Base-by-base conservation (phyloP, 2,113 vertebrate genomes). In the Cromileptes altivelis region DNA sequence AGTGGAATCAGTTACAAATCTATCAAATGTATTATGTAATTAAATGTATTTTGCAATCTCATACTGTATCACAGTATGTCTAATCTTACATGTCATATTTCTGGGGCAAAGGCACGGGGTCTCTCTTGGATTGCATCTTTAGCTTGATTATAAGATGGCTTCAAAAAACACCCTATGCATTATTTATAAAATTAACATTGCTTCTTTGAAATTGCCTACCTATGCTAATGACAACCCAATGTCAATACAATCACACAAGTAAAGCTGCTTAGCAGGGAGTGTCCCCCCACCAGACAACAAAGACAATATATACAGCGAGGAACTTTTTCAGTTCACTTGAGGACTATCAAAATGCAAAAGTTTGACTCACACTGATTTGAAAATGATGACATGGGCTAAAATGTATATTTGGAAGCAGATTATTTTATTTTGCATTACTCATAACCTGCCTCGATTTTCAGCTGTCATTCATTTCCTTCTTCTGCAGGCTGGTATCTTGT, bases 171-270 rank as follows among this genome's bases (percentile, higher is more conserved):
- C 4, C 64, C 77, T 75, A 78, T 89, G 84, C 86, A 91, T 92
- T 89, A 92, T 92, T 91, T 88, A 92, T 88, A 21, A 77, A 85
- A 87, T 89, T 84, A 88, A 45, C 49, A 55, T 62, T 60, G 69
- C 61, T 74, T 80, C 62, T 67, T 78, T 61, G 21, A 78, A 73
- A 61, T 79, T 70, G 42, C 63, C 72, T 62, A 71, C 70, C 80
- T 78, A 71, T 65, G 71, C 56, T 72, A 49, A 86, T 58, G 77
- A 75, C 45, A 52, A 30, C 19, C 30, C 52, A 27, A 33, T 18
- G 25, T 79, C 53, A 53, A 65, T 81, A 77, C 65, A 88, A 57
- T 89, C 74, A 68, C 33, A 45, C 42, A 56, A 21, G 17, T 33
- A 53, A 37, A 55, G 75, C 60, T 75, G 53, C 64, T 75, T 37